phyloP scores from a whole-genome alignment of 2,797 vertebrate species.

The Botia kubotai region DNA sequence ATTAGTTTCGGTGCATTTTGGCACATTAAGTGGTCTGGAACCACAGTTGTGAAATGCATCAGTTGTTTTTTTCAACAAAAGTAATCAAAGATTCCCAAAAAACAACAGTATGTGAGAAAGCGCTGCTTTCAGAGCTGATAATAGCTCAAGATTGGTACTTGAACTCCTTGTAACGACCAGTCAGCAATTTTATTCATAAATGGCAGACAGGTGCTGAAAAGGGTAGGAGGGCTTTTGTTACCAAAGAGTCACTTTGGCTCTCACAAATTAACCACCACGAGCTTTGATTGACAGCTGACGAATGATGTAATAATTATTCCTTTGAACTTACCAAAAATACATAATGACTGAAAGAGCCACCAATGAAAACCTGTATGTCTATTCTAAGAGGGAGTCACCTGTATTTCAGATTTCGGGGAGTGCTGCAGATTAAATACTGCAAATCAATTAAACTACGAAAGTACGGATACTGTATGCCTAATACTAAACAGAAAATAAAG shows the following conservation, averaged over 20 bases:
- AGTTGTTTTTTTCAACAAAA: neutral
- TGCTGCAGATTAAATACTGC: neutral
- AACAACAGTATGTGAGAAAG: neutral
- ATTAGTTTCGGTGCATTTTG: neutral
- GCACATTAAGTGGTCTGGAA: neutral
- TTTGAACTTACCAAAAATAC: neutral
- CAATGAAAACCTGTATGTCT: neutral
- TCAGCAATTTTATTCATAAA: slow-evolving; percentile 24
- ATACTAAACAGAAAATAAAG: neutral
- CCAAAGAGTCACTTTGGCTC: neutral
- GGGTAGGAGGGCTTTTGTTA: neutral
- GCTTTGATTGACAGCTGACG: neutral
- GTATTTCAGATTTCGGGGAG: neutral
- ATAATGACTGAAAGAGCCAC: neutral
- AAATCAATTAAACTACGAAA: slow-evolving; percentile 1
- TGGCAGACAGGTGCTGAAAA: neutral
- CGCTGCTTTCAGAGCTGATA: neutral
- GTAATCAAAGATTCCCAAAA: neutral
- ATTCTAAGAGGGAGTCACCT: too few species aligned
- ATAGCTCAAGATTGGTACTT: neutral
- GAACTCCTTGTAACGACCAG: neutral
- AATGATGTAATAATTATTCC: slow-evolving; percentile 1
- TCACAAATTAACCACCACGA: neutral
- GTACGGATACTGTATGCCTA: neutral
- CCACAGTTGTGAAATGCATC: neutral